phyloP scores from a whole-genome alignment of 2,888 invertebrate genomes.

The Julus scanicus region DNA sequence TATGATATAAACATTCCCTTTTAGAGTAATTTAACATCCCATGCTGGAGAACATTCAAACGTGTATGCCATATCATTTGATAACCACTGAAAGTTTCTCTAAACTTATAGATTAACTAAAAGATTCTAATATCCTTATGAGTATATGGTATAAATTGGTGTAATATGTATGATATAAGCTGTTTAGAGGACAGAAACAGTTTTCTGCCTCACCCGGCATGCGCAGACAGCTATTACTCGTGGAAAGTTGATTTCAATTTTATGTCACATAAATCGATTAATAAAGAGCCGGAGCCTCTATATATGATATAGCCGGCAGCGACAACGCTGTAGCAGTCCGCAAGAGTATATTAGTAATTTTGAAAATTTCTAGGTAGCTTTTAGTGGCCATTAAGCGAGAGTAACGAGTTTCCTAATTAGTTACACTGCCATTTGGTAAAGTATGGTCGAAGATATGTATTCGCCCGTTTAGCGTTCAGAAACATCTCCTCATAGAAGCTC shows the following conservation, averaged over 20 bases:
- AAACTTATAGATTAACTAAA: too few species aligned
- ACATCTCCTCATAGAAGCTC: neutral
- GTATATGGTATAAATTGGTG: too few species aligned
- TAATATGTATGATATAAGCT: too few species aligned
- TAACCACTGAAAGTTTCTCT: too few species aligned
- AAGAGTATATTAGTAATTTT: neutral
- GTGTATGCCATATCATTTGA: too few species aligned
- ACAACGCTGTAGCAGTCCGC: neutral
- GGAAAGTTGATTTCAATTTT: conserved; percentile 27
- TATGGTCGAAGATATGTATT: conserved; percentile 32
- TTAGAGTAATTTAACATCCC: too few species aligned
- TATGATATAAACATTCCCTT: too few species aligned
- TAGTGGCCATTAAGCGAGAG: conserved; percentile 36
- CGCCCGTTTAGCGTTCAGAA: neutral
- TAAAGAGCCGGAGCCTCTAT: neutral
- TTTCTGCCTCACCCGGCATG: neutral
- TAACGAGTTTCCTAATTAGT: conserved; percentile 36
- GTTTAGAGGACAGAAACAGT: too few species aligned
- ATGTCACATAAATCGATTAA: conserved; percentile 28
- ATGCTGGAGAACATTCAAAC: too few species aligned
- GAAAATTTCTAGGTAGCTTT: conserved; percentile 5
- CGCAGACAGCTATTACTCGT: neutral
- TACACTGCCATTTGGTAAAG: conserved; percentile 42
- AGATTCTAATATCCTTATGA: too few species aligned
- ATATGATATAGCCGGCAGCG: neutral